Percentiles rank a stretch among this genome's conserved stretches.
These are phyloP conservation scores for Lithophane semibrunnea DNA, from an alignment of 2,888 invertebrate species.

Conservation along the genomic window DNA sequence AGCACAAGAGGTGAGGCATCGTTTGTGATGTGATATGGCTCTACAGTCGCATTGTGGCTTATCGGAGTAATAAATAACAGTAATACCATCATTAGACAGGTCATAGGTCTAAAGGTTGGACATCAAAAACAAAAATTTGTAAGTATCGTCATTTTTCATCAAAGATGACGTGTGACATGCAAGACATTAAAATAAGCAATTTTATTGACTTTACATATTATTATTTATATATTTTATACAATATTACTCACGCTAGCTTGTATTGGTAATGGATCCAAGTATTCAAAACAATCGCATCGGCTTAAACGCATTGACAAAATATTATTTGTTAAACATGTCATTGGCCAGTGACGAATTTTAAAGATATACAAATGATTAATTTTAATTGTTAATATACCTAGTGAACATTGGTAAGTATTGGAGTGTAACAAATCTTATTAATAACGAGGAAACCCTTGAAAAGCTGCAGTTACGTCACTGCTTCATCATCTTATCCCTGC, in stretches of 20 bases:
- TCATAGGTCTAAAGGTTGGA: not conserved
- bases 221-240: constrained; percentile 32
- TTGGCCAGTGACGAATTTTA: constrained; percentile 14
- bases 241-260: constrained; percentile 42
- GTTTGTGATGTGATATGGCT: no score
- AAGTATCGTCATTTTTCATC: constrained; percentile 6
- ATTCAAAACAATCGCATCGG: constrained; percentile 56
- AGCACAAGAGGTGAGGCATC: not conserved
- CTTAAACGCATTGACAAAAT: constrained; percentile 52
- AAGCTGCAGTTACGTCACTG: not conserved
- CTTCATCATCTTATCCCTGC: not conserved
- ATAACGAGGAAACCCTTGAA: not conserved
- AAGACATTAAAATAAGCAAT: constrained; percentile 2
- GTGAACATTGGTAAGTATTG: not conserved
- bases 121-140: constrained; percentile 2
- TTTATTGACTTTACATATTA: constrained; percentile 33
- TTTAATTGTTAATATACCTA: not conserved
- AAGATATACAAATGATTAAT: constrained; percentile 3
- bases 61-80: not conserved
- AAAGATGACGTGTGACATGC: constrained; percentile 4
- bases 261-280: constrained; percentile 40
- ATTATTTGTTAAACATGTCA: constrained; percentile 56
- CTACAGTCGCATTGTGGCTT: not conserved
- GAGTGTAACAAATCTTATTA: not conserved
- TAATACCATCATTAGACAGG: constrained; percentile 26